Evolutionary conservation across 2,113 vertebrate genomes (phyloP), one percentile per base, ranked within the genome.

Genomic region (Lonchura striata): DNA sequence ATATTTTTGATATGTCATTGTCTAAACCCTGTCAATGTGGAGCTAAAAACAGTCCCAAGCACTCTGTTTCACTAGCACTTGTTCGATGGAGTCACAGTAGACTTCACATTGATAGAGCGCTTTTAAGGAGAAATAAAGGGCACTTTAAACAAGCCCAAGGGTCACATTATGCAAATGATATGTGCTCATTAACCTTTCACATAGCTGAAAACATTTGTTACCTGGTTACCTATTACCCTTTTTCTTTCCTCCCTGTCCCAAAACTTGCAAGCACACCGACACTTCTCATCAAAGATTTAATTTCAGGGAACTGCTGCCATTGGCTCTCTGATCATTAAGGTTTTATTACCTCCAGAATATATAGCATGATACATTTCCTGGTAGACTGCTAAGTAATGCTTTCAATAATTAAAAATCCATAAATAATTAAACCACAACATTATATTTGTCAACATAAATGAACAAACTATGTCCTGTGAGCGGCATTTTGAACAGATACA

Each of bases 341-440:
- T 92, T 95, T 92, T 75, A 95, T 94, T 95, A 87, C 77, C 41
- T 72, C 79, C 80, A 82, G 83, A 95, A 92, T 87, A 77, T 82
- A 92, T 42, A 84, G 59, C 42, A 86, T 78, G 82, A 96, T 92
- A 88, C 52, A 80, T 96, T 96, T 95, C 89, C 93, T 95, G 64
- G 50, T 77, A 94, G 93, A 87, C 78, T 92, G 63, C 78, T 86
- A 95, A 90, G 82, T 85, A 96, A 94, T 90, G 65, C 42, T 81
- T 95, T 96, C 78, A 94, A 96, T 93, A 95, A 96, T 95, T 96
- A 95, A 97, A 96, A 95, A 95, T 96, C 92, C 87, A 90, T 97
- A 96, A 96, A 96, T 95, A 95, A 94, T 97, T 96, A 96, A 97
- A 96, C 18, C 41, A 53, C 78, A 91, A 89, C 84, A 87, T 91